phyloP scores from a whole-genome alignment of 2,888 invertebrate species.

The Amphimallon solstitiale region DNA sequence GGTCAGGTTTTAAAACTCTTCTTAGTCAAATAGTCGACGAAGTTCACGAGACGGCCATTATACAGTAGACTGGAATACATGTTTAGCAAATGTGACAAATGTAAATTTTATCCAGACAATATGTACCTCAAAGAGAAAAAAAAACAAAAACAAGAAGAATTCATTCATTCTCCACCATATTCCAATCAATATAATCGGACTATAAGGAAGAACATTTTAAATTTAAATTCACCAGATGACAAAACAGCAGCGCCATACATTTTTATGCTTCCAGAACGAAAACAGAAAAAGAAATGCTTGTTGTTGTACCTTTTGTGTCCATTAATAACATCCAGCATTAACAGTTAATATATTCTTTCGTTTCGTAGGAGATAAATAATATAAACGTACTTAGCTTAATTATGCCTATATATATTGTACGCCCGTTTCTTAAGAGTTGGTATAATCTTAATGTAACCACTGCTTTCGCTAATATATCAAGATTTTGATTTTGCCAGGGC shows the following conservation, averaged over 20 bases:
- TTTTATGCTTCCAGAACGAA: not conserved
- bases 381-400: too few relatives aligned
- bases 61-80: constrained; percentile 35
- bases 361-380: too few relatives aligned
- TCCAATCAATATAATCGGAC: not conserved
- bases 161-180: not conserved
- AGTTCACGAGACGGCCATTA: constrained; percentile 17
- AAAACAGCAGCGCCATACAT: not conserved
- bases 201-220: not conserved
- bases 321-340: too few relatives aligned
- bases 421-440: too few relatives aligned
- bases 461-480: too few relatives aligned
- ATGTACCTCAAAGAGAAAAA: not conserved
- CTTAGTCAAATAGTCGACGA: constrained; percentile 30
- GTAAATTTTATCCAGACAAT: constrained; percentile 12
- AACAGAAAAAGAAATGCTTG: too few relatives aligned
- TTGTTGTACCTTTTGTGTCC: too few relatives aligned
- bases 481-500: too few relatives aligned
- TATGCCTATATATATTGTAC: too few relatives aligned
- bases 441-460: too few relatives aligned
- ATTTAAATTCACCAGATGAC: constrained; percentile 8
- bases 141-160: not conserved
- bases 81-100: constrained; percentile 36
- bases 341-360: too few relatives aligned
- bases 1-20: constrained; percentile 35